phyloP scores from a whole-genome alignment of 2,797 vertebrate genomes.

The Sebastes variabilis region DNA sequence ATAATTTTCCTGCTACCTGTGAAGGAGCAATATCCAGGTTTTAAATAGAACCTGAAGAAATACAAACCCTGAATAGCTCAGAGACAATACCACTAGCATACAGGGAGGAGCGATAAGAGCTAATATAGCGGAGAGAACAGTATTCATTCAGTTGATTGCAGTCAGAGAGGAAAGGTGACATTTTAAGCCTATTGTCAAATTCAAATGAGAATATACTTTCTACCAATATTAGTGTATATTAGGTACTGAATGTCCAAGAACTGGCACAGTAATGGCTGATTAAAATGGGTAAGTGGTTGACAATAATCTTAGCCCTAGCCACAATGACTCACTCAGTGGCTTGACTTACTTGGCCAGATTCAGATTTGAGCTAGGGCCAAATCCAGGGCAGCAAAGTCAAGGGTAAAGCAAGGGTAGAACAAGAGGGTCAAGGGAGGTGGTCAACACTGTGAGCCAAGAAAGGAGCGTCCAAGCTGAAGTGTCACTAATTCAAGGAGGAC shows the following conservation, averaged over 20 bases:
- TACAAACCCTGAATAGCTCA: not conserved
- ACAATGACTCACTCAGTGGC: not conserved
- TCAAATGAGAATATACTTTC: not conserved
- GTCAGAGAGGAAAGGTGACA: not conserved
- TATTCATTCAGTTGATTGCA: not conserved
- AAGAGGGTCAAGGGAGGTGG: not conserved
- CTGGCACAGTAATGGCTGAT: not conserved
- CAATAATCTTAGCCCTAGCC: not conserved
- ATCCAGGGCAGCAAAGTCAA: not conserved
- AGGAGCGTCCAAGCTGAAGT: not conserved
- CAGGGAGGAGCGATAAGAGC: not conserved
- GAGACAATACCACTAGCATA: not conserved
- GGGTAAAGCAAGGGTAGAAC: not conserved
- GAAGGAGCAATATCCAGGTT: not conserved
- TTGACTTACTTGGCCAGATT: not conserved
- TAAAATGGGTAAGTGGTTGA: not conserved
- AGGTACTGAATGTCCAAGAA: not conserved
- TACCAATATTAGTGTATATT: not conserved
- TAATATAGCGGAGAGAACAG: not conserved
- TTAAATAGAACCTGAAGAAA: constrained; percentile 12
- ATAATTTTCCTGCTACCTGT: not conserved
- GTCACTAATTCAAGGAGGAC: not conserved
- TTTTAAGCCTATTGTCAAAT: not conserved
- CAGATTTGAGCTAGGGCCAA: not conserved
- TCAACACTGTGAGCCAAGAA: not conserved